phyloP scores from a whole-genome alignment of 2,888 invertebrate species.

The Drosophila hamatofila region DNA sequence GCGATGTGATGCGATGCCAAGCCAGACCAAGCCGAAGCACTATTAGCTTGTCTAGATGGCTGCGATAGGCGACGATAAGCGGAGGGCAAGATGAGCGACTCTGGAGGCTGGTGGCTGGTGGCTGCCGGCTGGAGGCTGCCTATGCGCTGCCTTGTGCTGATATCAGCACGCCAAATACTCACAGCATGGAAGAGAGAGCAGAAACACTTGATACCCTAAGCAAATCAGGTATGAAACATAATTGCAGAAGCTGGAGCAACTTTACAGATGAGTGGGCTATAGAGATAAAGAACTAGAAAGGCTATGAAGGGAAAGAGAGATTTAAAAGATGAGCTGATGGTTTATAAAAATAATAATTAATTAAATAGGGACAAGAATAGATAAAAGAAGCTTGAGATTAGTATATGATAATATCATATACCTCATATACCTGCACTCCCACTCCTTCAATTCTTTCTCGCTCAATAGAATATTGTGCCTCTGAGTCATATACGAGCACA shows the following conservation, averaged over 20 bases:
- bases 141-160: conserved; percentile 40
- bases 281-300: neutral
- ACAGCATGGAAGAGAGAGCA: conserved; percentile 2
- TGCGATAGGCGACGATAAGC: conserved; percentile 59
- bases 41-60: conserved; percentile 62
- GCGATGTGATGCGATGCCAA: conserved; percentile 1
- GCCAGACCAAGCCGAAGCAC: conserved; percentile 44
- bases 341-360: neutral
- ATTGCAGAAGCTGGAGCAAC: neutral
- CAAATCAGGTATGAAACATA: conserved; percentile 4
- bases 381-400: no score
- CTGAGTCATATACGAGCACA: no score
- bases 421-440: no score
- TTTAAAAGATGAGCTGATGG: neutral
- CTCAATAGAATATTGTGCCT: no score
- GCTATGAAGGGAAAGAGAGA: neutral
- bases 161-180: conserved; percentile 48
- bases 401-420: no score
- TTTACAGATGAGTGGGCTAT: neutral
- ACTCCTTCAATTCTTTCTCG: no score
- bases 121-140: no score
- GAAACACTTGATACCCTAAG: conserved; percentile 20
- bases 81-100: conserved; percentile 38
- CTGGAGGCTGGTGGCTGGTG: neutral
- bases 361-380: neutral